Evolutionary conservation across 35 echinoderm and acorn worm species (phyloP).

Genomic region (Anneissia japonica): DNA sequence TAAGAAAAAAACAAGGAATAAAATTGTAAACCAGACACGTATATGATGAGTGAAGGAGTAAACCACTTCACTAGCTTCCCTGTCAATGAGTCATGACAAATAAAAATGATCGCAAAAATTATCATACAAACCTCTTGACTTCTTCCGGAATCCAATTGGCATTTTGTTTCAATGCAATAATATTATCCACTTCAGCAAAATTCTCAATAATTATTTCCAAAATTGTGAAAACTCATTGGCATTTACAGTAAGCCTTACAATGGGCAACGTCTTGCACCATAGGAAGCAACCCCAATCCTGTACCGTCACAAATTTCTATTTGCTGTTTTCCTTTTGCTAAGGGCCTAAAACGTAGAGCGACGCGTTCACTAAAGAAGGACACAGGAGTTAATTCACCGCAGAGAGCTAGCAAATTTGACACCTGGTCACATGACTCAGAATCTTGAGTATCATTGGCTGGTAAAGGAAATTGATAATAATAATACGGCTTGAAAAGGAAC

Average conservation of each 20-base stretch:
- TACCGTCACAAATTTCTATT: neutral
- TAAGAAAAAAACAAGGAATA: no score
- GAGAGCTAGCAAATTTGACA: neutral
- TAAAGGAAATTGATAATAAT: neutral
- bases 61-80: neutral
- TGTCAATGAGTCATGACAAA: neutral
- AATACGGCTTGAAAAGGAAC: no score
- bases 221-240: neutral
- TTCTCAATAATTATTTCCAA: neutral
- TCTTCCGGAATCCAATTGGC: constrained; percentile 1
- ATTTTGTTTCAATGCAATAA: neutral
- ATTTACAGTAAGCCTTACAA: neutral
- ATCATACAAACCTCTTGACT: neutral
- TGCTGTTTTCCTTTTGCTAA: neutral
- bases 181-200: neutral
- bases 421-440: neutral
- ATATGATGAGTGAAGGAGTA: neutral
- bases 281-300: neutral
- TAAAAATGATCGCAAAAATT: neutral
- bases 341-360: neutral
- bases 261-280: neutral
- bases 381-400: neutral
- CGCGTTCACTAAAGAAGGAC: neutral
- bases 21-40: no score
- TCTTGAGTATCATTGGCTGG: neutral